Base-by-base conservation (phyloP, 1,140 invertebrate species). In the Zaprionus gabonicus region DNA sequence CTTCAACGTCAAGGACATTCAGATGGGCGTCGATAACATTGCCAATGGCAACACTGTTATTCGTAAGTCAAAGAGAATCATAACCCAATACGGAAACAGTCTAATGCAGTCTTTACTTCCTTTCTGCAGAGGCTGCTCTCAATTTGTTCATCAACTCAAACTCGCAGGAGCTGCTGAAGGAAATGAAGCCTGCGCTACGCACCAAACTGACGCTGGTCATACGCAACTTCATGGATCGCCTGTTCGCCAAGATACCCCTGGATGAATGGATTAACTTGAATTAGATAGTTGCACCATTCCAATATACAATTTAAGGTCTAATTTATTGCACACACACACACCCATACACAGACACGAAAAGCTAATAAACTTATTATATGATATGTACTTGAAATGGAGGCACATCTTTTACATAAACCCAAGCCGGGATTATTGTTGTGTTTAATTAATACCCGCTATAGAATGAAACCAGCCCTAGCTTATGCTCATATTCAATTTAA, bases 81-180 rank as follows among this genome's bases (percentile, higher is more conserved):
- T 1, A 3, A 13, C 3, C 23, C 2, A 17, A 25, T 0, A 31
- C 0, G 2, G 25, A 15, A 17, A 1, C 17, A 41, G 4, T 27
- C 4, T 25, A 36, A 15, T 44, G 25, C 25, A 38, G 41, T 36
- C 10, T 6, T 7, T 64, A n/a, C 23, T 38, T 15, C 3, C 3
- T 13, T 2, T 10, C 59, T 93, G 69, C 93, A 97, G 96, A 97
- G 91, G 96, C 96, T 28, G 96, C 96, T 36, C 90, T 97, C 49
- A 97, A 97, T 93, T 76, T 92, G n/a, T 97, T 97, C 92, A 97
- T 97, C 90, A 97, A 97, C 90, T 96, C 95, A 0, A 97, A 97
- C 88, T 95, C 96, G 1, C 96, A 97, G 84, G 96, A 97, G 75
- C 93, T 97, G 9, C 88, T 97, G 10, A 96, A 96, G 84, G 96